Evolutionary conservation across 2,113 vertebrate genomes (phyloP), one percentile per base, ranked within the genome.

Genomic region (Sorex araneus): DNA sequence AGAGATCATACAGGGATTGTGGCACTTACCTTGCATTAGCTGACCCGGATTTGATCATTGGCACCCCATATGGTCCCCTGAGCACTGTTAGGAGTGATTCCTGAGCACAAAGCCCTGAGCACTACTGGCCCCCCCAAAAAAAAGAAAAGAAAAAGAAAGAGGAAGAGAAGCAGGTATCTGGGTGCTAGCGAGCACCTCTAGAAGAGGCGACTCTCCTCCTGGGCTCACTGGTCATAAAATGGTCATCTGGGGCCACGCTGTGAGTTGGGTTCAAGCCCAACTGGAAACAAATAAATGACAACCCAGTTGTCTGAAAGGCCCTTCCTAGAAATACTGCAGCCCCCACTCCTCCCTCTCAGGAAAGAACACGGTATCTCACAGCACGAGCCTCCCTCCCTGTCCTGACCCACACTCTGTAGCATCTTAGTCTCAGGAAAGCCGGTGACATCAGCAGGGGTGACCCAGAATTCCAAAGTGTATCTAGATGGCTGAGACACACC

Each of bases 381-480:
- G 23, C 11, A 47, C 28, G 32, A 34, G 45, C 36, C 12, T 54
- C 8, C 30, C 16, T 19, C 0, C n/a, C n/a, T 32, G 9, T 28
- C 19, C 45, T 77, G 60, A 28, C n/a, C n/a, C n/a, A n/a, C n/a
- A n/a, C 40, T 73, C 79, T 69, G 23, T 47, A 81, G 67, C 18
- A 18, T 40, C 45, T 57, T 36, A 32, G 19, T 50, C 74, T 82
- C 27, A n/a, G 63, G n/a, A 47, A 78, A 19, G 4, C 2, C 10
- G 8, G 8, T 63, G 3, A 27, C 21, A 21, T 43, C 21, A 74
- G 27, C 3, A 32, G 89, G n/a, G 60, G 25, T 79, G 70, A 67
- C 66, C 30, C 63, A 84, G 79, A 64, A n/a, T 66, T 85, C 71
- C 66, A 70, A 74, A 47, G 45, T 76, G 77, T 92, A 19, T 60